phyloP scores from a whole-genome alignment of 37 sponge, comb jelly and placozoan genomes.

The Agelas oroides region DNA sequence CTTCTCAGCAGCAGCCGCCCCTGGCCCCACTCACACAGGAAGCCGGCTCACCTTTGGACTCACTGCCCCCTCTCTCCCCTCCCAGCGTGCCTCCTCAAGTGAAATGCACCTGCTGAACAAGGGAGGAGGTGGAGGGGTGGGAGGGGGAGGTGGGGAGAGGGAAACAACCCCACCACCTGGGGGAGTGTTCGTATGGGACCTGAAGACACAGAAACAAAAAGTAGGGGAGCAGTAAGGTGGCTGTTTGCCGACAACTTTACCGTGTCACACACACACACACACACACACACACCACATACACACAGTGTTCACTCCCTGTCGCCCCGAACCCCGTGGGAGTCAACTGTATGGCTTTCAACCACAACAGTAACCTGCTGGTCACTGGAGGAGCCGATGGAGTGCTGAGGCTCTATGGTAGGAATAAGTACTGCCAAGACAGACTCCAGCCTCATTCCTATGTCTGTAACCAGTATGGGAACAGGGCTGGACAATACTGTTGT shows the following conservation, averaged over 20 bases:
- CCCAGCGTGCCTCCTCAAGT: neutral
- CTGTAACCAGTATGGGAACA: neutral
- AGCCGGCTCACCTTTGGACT: constrained; percentile 22
- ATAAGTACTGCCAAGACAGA: too few relatives aligned
- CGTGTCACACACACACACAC: neutral
- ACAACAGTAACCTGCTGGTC: constrained; percentile 93
- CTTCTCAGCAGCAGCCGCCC: constrained; percentile 53
- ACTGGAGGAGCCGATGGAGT: constrained; percentile 94
- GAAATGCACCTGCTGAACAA: constrained; percentile 8
- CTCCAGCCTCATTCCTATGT: neutral
- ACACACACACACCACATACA: constrained; percentile 19
- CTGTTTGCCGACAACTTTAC: neutral
- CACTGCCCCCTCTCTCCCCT: constrained; percentile 66
- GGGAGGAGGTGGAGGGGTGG: neutral
- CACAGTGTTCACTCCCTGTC: constrained; percentile 51
- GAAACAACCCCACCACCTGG: constrained; percentile 16
- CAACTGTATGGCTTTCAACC: constrained; percentile 91
- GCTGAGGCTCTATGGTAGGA: constrained; percentile 87
- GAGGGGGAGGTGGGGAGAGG: neutral
- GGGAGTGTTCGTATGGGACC: constrained; percentile 62
- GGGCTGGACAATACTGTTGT: too few relatives aligned
- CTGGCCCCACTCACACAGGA: neutral
- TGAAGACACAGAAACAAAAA: constrained; percentile 61
- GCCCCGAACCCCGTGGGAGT: constrained; percentile 50
- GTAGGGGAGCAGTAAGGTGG: neutral